These are phyloP conservation scores for Sprattus sprattus DNA, from an alignment of 2,113 vertebrate genomes.

Conservation along the genomic window DNA sequence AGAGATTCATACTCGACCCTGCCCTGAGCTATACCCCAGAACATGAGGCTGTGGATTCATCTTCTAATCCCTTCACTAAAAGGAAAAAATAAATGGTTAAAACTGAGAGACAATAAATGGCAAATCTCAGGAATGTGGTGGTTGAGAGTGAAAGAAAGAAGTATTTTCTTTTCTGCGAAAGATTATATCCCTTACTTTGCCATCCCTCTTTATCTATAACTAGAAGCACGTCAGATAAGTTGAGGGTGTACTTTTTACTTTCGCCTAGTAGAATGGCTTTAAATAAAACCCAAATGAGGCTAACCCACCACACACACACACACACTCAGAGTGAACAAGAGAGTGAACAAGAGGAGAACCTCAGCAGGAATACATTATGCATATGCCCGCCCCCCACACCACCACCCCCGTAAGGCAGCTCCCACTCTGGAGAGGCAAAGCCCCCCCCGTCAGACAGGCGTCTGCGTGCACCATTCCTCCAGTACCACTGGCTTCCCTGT, in stretches of 20 bases:
- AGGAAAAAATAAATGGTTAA: not conserved
- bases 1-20: not conserved
- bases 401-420: not conserved
- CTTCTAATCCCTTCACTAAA: not conserved
- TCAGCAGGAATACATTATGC: constrained; percentile 1
- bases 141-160: not conserved
- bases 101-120: not conserved
- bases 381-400: not conserved
- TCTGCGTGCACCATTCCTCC: not conserved
- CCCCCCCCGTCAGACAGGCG: not conserved
- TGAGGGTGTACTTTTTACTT: not conserved
- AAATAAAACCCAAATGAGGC: not conserved
- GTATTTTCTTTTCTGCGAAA: not conserved
- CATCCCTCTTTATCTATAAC: not conserved
- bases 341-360: not conserved
- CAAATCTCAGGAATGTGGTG: not conserved
- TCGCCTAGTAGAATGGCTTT: not conserved
- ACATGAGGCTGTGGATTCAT: not conserved
- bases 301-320: not conserved
- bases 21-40: not conserved
- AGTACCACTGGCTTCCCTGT: not conserved
- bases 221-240: not conserved
- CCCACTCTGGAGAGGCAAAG: not conserved
- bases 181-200: not conserved
- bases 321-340: not conserved